phyloP scores from a whole-genome alignment of 2,888 invertebrate species.

The Adelognathus sp. region DNA sequence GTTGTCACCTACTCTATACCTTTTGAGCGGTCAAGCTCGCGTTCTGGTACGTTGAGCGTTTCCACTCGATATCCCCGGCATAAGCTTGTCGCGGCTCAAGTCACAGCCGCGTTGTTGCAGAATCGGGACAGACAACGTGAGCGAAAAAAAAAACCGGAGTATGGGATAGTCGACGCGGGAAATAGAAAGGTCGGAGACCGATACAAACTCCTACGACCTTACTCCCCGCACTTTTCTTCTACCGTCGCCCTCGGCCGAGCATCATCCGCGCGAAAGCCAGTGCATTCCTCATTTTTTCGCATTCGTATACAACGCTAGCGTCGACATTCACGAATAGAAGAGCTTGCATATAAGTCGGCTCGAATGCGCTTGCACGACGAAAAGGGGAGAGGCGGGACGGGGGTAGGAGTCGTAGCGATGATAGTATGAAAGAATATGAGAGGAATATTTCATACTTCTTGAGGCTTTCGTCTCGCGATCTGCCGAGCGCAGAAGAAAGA shows the following conservation, averaged over 20 bases:
- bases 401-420: not conserved
- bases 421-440: conserved; percentile 9
- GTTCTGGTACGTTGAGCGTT: conserved; percentile 46
- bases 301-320: conserved; percentile 4
- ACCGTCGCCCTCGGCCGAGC: not conserved
- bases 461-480: conserved; percentile 1
- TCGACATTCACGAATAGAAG: conserved; percentile 24
- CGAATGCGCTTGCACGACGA: conserved; percentile 9
- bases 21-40: conserved; percentile 37
- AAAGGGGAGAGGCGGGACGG: not conserved
- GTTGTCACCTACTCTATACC: not conserved
- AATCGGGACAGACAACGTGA: conserved; percentile 8
- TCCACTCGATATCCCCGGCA: conserved; percentile 53
- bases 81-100: conserved; percentile 31
- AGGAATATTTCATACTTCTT: conserved; percentile 22
- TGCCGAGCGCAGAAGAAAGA: not conserved
- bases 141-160: not conserved
- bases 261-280: not conserved
- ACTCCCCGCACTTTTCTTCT: not conserved
- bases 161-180: not conserved
- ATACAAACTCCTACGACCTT: not conserved
- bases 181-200: conserved; percentile 29
- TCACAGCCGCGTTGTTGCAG: not conserved
- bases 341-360: not conserved
- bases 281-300: conserved; percentile 4